Percentiles rank a stretch among this genome's conserved stretches.
Conservation (phyloP, 2,888 invertebrate genomes). For the Sphinx pinastri region DNA sequence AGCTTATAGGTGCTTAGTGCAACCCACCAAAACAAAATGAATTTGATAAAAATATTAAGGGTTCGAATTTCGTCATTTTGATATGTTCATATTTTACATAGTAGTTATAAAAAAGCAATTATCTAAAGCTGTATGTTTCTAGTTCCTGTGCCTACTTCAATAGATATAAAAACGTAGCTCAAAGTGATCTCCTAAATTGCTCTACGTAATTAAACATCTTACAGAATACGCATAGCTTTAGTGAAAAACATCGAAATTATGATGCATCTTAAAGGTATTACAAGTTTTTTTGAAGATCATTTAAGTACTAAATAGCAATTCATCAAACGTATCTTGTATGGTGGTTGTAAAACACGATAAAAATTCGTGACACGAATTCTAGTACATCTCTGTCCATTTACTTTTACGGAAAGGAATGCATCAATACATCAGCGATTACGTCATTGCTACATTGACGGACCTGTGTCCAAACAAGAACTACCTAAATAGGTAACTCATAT, state of each 20-base stretch:
- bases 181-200: background rate
- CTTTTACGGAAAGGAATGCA: slow-evolving; percentile 13
- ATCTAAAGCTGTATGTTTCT: background rate
- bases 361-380: slow-evolving; percentile 4
- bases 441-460: background rate
- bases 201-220: background rate
- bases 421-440: background rate
- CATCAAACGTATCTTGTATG: background rate
- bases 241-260: background rate
- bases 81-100: no score
- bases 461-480: no score
- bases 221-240: background rate
- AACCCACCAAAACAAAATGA: no score
- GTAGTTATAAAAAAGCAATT: no score
- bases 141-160: background rate
- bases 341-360: background rate
- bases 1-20: no score
- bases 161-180: no score
- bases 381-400: slow-evolving; percentile 27
- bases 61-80: no score
- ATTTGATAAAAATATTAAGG: no score
- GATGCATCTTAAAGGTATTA: background rate
- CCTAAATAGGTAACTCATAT: no score
- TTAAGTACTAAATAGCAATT: background rate
- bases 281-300: background rate